Percentiles rank a stretch among this genome's conserved stretches.
Evolutionary conservation across 2,797 vertebrate species (phyloP).

Genomic region (Scomberomorus guttatus): DNA sequence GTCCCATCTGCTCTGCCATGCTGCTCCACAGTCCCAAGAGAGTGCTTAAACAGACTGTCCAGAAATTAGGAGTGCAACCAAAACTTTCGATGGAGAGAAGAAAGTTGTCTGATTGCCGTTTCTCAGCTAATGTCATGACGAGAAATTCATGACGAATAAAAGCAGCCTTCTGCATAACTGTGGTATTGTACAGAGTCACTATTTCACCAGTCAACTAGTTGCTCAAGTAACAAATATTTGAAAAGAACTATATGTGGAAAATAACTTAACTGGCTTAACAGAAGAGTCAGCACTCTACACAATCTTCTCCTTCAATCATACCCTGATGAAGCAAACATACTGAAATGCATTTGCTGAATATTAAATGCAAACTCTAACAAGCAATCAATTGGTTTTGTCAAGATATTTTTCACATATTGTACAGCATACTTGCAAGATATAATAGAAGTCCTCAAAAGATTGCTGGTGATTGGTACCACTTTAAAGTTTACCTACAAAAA

Average conservation of each 20-base stretch:
- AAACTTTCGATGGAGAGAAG: conserved; percentile 38
- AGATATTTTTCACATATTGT: background rate
- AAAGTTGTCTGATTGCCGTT: conserved; percentile 31
- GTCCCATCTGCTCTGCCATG: conserved; percentile 71
- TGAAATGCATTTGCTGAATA: background rate
- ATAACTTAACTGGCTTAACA: background rate
- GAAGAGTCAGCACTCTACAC: background rate
- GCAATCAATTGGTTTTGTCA: background rate
- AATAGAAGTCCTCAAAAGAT: background rate
- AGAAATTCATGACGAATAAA: background rate
- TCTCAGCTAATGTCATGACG: background rate
- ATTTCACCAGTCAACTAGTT: background rate
- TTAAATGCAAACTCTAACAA: background rate
- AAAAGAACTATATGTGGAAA: background rate
- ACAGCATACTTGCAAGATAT: background rate
- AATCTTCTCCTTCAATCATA: background rate
- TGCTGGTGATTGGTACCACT: background rate
- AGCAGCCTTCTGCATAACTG: background rate
- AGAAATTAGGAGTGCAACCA: conserved; percentile 68
- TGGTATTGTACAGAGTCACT: background rate
- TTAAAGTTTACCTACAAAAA: no score
- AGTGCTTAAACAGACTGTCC: conserved; percentile 80
- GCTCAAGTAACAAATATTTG: background rate
- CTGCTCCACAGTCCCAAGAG: conserved; percentile 62
- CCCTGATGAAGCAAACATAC: background rate